Conservation (phyloP, 1,140 invertebrate species). For the Rhopalosiphum maidis region DNA sequence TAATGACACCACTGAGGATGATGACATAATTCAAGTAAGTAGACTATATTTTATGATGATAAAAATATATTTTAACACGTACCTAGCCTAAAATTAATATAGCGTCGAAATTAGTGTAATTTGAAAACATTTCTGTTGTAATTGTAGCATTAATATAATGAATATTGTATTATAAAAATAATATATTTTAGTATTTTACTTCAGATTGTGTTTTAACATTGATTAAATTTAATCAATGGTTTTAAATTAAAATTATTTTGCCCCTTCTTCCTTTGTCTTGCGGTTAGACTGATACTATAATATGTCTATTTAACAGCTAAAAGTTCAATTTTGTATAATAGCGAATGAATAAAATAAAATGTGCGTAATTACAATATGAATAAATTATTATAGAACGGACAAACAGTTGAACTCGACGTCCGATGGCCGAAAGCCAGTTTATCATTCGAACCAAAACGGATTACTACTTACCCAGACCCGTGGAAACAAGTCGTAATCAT, state of each 20-base stretch:
- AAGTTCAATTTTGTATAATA: not conserved
- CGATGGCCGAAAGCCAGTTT: constrained; percentile 78
- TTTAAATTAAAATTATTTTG: not conserved
- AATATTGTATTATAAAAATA: not conserved
- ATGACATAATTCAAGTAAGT: constrained; percentile 8
- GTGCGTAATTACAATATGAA: not conserved
- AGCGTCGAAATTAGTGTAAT: not conserved
- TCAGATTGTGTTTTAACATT: not conserved
- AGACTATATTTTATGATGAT: not conserved
- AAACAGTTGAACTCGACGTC: constrained; percentile 68
- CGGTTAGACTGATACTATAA: not conserved
- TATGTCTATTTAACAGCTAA: not conserved
- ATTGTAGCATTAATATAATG: not conserved
- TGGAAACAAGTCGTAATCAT: constrained; percentile 68
- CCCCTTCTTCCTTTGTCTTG: not conserved
- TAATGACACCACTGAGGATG: not conserved
- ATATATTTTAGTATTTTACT: not conserved
- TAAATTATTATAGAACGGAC: not conserved
- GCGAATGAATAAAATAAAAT: not conserved
- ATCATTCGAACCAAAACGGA: constrained; percentile 73
- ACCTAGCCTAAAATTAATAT: not conserved
- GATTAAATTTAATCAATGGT: too few species aligned
- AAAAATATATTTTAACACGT: not conserved
- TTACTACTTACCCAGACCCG: constrained; percentile 77
- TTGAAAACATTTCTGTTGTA: not conserved